Conservation (phyloP, 2,797 vertebrate genomes). For the Scarus forsteni region DNA sequence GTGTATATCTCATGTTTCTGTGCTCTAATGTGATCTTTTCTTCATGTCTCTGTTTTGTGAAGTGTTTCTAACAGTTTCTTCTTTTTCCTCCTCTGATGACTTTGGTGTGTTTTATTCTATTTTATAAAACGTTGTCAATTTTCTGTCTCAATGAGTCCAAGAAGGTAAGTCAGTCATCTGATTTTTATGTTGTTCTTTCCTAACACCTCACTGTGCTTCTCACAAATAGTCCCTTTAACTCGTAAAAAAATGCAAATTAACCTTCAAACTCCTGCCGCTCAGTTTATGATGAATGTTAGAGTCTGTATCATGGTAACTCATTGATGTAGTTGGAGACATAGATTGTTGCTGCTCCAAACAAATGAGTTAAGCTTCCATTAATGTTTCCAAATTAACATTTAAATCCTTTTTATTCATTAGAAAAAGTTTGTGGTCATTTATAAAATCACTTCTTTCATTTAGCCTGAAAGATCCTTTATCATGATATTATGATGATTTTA, state of each 20-base stretch:
- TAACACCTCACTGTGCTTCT: too few species aligned
- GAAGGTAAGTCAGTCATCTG: constrained; percentile 33
- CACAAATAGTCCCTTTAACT: too few species aligned
- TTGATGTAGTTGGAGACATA: background rate
- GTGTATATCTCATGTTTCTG: constrained; percentile 11
- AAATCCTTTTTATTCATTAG: too few species aligned
- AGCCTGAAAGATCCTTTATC: too few species aligned
- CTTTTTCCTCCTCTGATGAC: constrained; percentile 17
- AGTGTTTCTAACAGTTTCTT: constrained; percentile 18
- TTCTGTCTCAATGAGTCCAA: background rate
- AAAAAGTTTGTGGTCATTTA: too few species aligned
- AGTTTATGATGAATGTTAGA: constrained; percentile 3
- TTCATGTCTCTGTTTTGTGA: constrained; percentile 14
- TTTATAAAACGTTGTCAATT: constrained; percentile 9
- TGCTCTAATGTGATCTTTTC: constrained; percentile 8
- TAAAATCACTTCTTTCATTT: too few species aligned
- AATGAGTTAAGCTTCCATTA: background rate
- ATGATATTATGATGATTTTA: too few species aligned
- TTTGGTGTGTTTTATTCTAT: constrained; percentile 7
- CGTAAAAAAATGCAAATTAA: background rate
- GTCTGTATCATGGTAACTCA: constrained; percentile 13
- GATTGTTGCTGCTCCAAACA: constrained; percentile 1
- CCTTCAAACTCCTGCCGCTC: background rate
- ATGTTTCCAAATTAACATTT: background rate
- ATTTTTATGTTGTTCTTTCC: background rate